These are phyloP conservation scores for Zosterops borbonicus DNA, from an alignment of 2,113 vertebrate genomes.

Conservation along the genomic window DNA sequence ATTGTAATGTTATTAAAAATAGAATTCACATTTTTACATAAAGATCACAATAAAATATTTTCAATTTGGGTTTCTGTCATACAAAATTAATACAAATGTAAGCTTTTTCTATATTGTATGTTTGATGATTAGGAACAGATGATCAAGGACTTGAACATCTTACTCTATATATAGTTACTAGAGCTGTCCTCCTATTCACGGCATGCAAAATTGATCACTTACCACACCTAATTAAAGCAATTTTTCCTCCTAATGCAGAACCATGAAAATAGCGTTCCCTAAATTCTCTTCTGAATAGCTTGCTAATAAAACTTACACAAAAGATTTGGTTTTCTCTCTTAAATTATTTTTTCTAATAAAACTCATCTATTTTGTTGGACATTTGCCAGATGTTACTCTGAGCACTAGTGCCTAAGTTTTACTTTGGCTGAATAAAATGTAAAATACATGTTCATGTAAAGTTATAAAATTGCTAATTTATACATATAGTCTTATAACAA, in stretches of 20 bases:
- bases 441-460: background rate
- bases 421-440: background rate
- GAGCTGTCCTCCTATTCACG: conserved; percentile 1
- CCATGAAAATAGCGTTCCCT: background rate
- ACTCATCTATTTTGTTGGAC: background rate
- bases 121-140: conserved; percentile 1
- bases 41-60: background rate
- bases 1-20: background rate
- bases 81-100: background rate
- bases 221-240: conserved; percentile 32
- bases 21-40: background rate
- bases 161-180: background rate
- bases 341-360: conserved; percentile 20
- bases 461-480: background rate
- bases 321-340: background rate
- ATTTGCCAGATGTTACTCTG: background rate
- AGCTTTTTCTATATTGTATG: background rate
- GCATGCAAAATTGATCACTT: conserved; percentile 33
- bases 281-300: background rate
- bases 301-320: background rate
- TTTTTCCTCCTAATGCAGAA: conserved; percentile 14
- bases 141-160: background rate
- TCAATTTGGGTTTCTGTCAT: background rate
- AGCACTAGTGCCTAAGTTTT: background rate
- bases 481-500: background rate